phyloP scores from a whole-genome alignment of 2,888 invertebrate species.

The Ditula angustiorana region DNA sequence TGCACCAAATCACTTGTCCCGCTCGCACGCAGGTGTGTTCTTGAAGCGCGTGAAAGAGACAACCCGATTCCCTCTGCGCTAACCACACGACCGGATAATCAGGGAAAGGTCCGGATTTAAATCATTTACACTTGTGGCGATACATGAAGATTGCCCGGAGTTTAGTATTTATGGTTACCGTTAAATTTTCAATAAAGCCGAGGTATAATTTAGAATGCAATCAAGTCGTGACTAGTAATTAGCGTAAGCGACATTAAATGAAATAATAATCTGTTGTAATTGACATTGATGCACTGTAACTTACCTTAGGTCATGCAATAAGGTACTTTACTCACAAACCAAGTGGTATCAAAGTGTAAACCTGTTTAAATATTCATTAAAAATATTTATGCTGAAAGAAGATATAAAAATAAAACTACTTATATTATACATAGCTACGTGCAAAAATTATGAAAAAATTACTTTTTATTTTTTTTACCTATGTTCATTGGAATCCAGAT shows the following conservation, averaged over 20 bases:
- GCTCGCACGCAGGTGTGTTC: neutral
- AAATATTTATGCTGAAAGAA: no score
- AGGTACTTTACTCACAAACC: no score
- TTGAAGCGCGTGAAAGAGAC: constrained; percentile 16
- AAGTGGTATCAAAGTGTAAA: no score
- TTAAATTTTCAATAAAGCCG: constrained; percentile 36
- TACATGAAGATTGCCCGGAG: constrained; percentile 40
- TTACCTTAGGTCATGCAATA: no score
- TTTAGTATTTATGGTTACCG: constrained; percentile 38
- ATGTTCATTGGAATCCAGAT: no score
- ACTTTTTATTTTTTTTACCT: no score
- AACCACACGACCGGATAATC: constrained; percentile 38
- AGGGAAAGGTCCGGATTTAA: constrained; percentile 39
- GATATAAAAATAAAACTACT: no score
- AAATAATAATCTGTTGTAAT: neutral
- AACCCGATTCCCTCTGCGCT: neutral
- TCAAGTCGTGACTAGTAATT: neutral
- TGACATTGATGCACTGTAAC: no score
- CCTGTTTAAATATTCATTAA: no score
- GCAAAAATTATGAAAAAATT: no score
- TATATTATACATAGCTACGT: no score
- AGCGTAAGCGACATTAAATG: neutral
- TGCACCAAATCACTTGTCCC: constrained; percentile 14
- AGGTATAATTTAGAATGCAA: constrained; percentile 16
- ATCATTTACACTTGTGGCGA: constrained; percentile 40